Percentiles rank a stretch among this genome's conserved stretches.
Conservation (phyloP, 2,797 vertebrate species). For the Pipistrellus pygmaeus region DNA sequence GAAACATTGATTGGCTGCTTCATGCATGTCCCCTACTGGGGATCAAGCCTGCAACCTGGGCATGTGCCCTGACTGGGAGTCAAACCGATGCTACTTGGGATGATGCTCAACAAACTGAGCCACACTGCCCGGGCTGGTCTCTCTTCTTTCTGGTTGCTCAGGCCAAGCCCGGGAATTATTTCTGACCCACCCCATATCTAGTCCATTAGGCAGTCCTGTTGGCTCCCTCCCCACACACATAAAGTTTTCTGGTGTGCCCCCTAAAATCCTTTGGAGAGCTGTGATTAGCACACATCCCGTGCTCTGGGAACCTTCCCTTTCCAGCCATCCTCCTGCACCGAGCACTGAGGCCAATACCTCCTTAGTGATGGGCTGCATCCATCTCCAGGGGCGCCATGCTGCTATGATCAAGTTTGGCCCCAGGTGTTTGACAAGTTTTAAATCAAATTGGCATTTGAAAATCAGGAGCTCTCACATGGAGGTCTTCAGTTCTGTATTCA, state of each 20-base stretch:
- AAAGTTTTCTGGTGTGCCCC: neutral
- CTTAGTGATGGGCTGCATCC: neutral
- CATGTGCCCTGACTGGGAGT: too few relatives aligned
- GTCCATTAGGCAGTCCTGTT: neutral
- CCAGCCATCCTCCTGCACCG: neutral
- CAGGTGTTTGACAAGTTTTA: neutral
- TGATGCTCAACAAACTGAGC: too few relatives aligned
- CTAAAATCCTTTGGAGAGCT: neutral
- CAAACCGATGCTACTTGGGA: too few relatives aligned
- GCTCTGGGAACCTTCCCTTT: neutral
- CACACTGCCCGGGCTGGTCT: neutral
- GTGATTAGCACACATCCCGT: accelerated
- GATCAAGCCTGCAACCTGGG: too few relatives aligned
- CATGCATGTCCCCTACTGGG: too few relatives aligned
- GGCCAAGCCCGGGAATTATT: neutral
- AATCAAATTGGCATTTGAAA: neutral
- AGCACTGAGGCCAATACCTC: neutral
- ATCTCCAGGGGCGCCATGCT: neutral
- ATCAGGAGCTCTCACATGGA: neutral
- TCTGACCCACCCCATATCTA: neutral
- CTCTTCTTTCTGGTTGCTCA: neutral
- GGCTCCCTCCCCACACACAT: neutral
- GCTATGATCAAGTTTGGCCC: accelerated
- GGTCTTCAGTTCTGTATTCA: neutral
- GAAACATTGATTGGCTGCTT: too few relatives aligned